A percentile compares a stretch with the other conserved stretches of the same genome.
Evolutionary conservation across 2,888 invertebrate species (phyloP).

Genomic region (Phrixothrix hirtus): DNA sequence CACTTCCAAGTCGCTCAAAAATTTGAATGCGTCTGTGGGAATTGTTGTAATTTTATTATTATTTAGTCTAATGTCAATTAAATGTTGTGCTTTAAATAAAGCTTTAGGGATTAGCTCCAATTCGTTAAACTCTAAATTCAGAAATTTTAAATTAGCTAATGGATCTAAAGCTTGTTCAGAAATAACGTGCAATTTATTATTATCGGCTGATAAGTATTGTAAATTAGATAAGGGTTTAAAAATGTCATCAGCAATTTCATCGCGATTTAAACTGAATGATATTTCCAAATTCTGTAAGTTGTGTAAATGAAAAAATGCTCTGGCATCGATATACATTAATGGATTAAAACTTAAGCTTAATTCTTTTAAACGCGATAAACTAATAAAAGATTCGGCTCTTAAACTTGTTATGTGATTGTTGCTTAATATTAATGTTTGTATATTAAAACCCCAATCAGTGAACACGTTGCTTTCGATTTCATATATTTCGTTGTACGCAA

Average conservation of each 20-base stretch:
- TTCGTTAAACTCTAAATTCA: slow-evolving; percentile 86
- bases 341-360: slow-evolving; percentile 91
- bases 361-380: slow-evolving; percentile 78
- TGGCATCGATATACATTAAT: slow-evolving; percentile 77
- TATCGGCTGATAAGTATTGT: slow-evolving; percentile 84
- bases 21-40: slow-evolving; percentile 70
- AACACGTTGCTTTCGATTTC: slow-evolving; percentile 79
- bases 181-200: slow-evolving; percentile 80
- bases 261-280: slow-evolving; percentile 82
- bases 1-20: slow-evolving; percentile 73
- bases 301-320: slow-evolving; percentile 78
- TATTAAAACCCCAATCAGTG: slow-evolving; percentile 73
- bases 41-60: slow-evolving; percentile 77
- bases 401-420: slow-evolving; percentile 82
- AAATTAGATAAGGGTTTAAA: slow-evolving; percentile 74
- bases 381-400: slow-evolving; percentile 71
- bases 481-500: slow-evolving; percentile 84
- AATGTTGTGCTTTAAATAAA: slow-evolving; percentile 68
- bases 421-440: slow-evolving; percentile 79
- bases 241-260: slow-evolving; percentile 76
- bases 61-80: slow-evolving; percentile 79
- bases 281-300: slow-evolving; percentile 81
- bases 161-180: slow-evolving; percentile 72
- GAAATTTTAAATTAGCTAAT: slow-evolving; percentile 72
- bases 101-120: slow-evolving; percentile 70